phyloP scores from a whole-genome alignment of 1,140 invertebrate genomes.

The Eulimnadia texana region DNA sequence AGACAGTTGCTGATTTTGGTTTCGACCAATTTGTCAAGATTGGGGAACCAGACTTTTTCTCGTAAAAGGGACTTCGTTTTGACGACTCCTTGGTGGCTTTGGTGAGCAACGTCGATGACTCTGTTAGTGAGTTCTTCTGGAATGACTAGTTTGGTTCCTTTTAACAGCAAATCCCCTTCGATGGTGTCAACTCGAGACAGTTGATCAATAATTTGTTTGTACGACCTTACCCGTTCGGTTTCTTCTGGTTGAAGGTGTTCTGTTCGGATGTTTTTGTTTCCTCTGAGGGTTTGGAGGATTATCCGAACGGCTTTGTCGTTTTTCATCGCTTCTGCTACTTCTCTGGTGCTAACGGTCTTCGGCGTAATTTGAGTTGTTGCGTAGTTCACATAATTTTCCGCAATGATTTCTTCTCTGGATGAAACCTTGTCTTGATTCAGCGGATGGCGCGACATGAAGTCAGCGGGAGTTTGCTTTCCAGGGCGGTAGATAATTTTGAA shows the following conservation, averaged over 20 bases:
- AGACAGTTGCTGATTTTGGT: conserved; percentile 21
- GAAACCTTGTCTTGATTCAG: conserved; percentile 14
- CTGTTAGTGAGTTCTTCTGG: conserved; percentile 17
- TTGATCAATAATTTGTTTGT: conserved; percentile 2
- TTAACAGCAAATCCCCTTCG: conserved; percentile 8
- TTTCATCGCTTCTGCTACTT: background rate
- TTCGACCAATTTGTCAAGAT: conserved; percentile 24
- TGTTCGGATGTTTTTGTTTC: background rate
- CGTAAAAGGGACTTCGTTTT: conserved; percentile 24
- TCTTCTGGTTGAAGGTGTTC: background rate
- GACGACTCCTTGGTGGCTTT: conserved; percentile 18
- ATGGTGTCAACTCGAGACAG: background rate
- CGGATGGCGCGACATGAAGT: conserved; percentile 20
- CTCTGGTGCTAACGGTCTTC: background rate
- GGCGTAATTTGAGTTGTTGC: conserved; percentile 15
- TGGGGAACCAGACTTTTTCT: conserved; percentile 26
- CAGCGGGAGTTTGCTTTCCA: conserved; percentile 22
- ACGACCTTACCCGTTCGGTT: background rate
- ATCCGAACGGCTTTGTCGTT: conserved; percentile 1
- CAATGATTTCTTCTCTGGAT: conserved; percentile 15
- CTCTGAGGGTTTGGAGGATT: background rate
- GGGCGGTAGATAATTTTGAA: conserved; percentile 28
- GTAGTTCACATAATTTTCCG: conserved; percentile 20
- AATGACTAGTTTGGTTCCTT: conserved; percentile 18
- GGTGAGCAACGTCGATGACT: conserved; percentile 20